Conservation (phyloP, 2,888 invertebrate genomes). For the Lithosia quadra region DNA sequence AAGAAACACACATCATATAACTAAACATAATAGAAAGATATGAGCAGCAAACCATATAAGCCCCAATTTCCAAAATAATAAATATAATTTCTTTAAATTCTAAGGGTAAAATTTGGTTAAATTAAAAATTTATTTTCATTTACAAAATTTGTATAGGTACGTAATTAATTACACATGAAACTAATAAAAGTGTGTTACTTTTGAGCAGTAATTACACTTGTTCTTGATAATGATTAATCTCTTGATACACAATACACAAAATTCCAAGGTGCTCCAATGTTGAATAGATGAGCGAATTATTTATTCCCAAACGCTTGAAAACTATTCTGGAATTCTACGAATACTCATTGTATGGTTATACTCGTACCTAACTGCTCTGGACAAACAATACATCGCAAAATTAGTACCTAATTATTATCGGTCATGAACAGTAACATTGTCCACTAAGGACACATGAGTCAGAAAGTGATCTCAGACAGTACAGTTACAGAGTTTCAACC, state of each 20-base stretch:
- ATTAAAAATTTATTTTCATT: too few species aligned
- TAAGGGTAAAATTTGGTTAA: too few species aligned
- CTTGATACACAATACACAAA: too few species aligned
- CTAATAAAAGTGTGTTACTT: too few species aligned
- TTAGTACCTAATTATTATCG: constrained; percentile 8
- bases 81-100: too few species aligned
- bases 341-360: not conserved
- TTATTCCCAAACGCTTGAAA: not conserved
- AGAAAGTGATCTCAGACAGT: constrained; percentile 67
- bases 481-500: constrained; percentile 70
- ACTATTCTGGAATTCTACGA: not conserved
- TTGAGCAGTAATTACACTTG: too few species aligned
- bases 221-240: too few species aligned
- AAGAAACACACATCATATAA: not conserved
- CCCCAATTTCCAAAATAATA: too few species aligned
- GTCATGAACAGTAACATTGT: constrained; percentile 40
- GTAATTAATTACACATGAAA: not conserved
- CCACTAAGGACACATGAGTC: constrained; percentile 56
- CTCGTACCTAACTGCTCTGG: not conserved
- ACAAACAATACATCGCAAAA: not conserved
- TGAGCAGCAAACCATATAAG: too few species aligned
- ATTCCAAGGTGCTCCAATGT: not conserved
- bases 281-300: not conserved
- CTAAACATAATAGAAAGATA: too few species aligned
- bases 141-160: too few species aligned